Evolutionary conservation across 2,888 invertebrate species (phyloP).

Genomic region (Campopleginae sp.): DNA sequence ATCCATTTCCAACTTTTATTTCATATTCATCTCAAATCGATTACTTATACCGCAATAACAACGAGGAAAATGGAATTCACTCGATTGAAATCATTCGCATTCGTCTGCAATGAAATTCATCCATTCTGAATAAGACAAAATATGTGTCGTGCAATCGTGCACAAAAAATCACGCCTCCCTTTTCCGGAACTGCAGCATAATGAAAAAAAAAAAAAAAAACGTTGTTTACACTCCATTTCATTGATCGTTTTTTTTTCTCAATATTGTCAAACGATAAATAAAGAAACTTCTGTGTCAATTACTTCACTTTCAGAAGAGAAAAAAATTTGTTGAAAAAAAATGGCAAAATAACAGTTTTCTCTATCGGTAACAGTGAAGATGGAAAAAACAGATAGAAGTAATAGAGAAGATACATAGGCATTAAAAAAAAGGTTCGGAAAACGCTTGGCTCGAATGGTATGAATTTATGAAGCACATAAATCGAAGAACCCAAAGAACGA

Average conservation of each 20-base stretch:
- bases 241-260: neutral
- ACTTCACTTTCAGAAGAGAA: neutral
- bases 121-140: neutral
- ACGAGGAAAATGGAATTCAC: neutral
- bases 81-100: conserved; percentile 20
- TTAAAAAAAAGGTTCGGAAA: conserved; percentile 74
- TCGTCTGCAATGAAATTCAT: neutral
- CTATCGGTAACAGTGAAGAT: neutral
- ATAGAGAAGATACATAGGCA: conserved; percentile 66
- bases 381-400: conserved; percentile 7
- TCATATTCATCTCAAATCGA: conserved; percentile 36
- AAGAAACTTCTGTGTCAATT: neutral
- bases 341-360: neutral
- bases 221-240: neutral
- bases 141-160: neutral
- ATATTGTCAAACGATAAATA: neutral
- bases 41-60: conserved; percentile 22
- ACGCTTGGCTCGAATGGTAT: conserved; percentile 78
- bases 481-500: conserved; percentile 74
- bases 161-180: neutral
- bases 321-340: neutral
- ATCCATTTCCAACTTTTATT: conserved; percentile 14
- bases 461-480: conserved; percentile 83
- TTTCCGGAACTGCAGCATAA: neutral
- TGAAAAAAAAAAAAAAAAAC: neutral